Base-by-base conservation (phyloP, 2,888 invertebrate species). In the Morpho achilles region DNA sequence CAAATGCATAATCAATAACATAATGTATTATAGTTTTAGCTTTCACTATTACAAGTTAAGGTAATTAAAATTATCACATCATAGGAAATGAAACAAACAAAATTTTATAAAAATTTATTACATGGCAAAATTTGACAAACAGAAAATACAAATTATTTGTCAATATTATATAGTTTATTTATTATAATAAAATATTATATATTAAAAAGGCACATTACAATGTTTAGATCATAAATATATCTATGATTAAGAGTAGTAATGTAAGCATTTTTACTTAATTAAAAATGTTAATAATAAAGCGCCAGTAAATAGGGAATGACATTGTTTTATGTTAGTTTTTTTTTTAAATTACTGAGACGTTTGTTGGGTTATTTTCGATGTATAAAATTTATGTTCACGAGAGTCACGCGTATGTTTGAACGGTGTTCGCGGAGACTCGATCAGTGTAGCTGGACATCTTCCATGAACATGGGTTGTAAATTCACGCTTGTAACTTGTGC, bases 391-490 rank as follows among this genome's bases (percentile, higher is more conserved):
- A 82, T 97, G 96, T 74, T 95, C 94, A 68, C 94, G 95, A 8
- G 96, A 95, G 79, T 97, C 96, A 64, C 96, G 92, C 39, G 96
- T 96, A 74, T 96, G 96, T 80, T 95, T 95, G 83, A 94, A 97
- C 16, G 95, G 95, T 58, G 95, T 94, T 64, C 93, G 92, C 58
- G 95, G 93, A 45, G 94, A 92, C 73, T 96, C 95, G 56, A 96
- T 92, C 64, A 96, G 88, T 42, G 95, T 92, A 43, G 96, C 96
- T 0, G 96, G 96, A 80, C 97, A 97, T 1, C 96, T 94, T 54
- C 96, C 95, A 66, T 94, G 94, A 54, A 92, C 91, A 64, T 94
- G 92, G 0, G 94, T 93, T 10, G 93, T 92, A 74, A 93, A 96
- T 79, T 97, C 96, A 67, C 93, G 95, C 76, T 95, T 95, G 80